A percentile compares a stretch with the other conserved stretches of the same genome.
phyloP scores from a whole-genome alignment of 2,113 vertebrate genomes.

The Sclerurus mexicanus region DNA sequence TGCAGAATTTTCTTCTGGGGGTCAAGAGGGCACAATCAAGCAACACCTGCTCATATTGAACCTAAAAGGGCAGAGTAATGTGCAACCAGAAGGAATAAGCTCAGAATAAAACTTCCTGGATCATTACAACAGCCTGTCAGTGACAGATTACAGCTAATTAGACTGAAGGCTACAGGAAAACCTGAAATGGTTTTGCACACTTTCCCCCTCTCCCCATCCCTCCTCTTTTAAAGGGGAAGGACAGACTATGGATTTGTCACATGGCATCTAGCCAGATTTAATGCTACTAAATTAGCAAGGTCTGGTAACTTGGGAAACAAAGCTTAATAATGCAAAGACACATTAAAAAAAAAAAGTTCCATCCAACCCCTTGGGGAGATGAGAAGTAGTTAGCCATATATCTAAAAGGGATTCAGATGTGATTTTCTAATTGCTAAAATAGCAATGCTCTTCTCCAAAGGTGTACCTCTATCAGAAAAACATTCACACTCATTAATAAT shows the following conservation, averaged over 20 bases:
- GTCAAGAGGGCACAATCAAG: neutral
- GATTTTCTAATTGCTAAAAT: neutral
- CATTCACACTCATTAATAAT: neutral
- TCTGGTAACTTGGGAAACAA: neutral
- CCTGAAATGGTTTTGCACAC: neutral
- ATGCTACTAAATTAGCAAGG: neutral
- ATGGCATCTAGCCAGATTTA: neutral
- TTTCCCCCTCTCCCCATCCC: neutral
- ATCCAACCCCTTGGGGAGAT: neutral
- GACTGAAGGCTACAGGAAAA: neutral
- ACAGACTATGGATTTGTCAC: neutral
- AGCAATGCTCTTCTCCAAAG: neutral
- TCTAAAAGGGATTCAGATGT: fast-evolving
- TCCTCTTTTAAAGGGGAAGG: neutral
- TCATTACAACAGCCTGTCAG: neutral
- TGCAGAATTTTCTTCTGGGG: neutral
- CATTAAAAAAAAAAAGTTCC: neutral
- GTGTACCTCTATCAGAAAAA: neutral
- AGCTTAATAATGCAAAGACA: neutral
- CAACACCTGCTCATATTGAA: neutral
- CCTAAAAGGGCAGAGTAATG: neutral
- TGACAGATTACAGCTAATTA: neutral
- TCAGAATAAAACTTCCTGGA: neutral
- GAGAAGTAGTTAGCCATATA: neutral
- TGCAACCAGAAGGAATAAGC: neutral